These are phyloP conservation scores for Paradoxurus hermaphroditus DNA, from an alignment of 2,113 vertebrate genomes.

Conservation along the genomic window DNA sequence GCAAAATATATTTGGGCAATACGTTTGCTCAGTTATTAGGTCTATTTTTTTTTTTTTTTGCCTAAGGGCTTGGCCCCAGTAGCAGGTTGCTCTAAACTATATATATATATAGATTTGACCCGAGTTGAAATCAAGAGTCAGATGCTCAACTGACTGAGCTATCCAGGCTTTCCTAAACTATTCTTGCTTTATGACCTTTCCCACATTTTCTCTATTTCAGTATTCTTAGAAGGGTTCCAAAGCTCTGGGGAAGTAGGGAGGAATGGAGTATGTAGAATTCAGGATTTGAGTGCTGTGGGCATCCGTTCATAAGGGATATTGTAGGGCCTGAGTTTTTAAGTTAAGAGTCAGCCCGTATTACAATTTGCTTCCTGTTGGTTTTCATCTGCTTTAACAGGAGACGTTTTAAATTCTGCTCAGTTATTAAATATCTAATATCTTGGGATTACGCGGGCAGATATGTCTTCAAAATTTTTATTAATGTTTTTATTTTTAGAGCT, in stretches of 20 bases:
- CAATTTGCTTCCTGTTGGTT: conserved; percentile 49
- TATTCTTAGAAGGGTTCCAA: background rate
- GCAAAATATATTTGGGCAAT: background rate
- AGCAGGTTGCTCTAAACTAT: background rate
- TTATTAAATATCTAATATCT: conserved; percentile 64
- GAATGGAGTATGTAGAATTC: background rate
- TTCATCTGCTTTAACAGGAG: conserved; percentile 19
- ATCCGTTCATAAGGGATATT: background rate
- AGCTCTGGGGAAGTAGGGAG: background rate
- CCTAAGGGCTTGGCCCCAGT: background rate
- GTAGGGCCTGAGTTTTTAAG: background rate
- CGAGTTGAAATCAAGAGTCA: too few species aligned
- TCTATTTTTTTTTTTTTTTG: background rate
- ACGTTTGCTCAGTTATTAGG: background rate
- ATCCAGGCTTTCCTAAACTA: background rate
- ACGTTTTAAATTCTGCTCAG: conserved; percentile 63
- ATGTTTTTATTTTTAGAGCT: conserved; percentile 57
- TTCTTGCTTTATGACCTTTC: background rate
- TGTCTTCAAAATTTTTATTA: conserved; percentile 54
- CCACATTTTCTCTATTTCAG: background rate
- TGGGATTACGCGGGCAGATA: conserved; percentile 52
- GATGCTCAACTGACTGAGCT: too few species aligned
- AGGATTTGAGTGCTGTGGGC: background rate
- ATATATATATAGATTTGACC: too few species aligned
- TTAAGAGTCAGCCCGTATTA: background rate